Conservation (phyloP, 2,113 vertebrate genomes). For the Geococcyx californianus region DNA sequence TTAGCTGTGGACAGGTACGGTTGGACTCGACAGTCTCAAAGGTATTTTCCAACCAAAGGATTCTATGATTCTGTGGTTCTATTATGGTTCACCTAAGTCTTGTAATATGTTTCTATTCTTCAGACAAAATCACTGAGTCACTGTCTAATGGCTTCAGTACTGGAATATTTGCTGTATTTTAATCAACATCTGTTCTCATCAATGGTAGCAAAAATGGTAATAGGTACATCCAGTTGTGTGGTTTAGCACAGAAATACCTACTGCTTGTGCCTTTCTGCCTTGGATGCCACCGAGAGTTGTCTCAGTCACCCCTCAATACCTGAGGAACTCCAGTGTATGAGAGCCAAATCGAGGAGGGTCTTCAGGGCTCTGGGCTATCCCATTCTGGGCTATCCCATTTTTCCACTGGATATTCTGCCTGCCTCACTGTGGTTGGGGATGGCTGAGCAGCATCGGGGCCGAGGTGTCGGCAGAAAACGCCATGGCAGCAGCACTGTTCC, state of each 20-base stretch:
- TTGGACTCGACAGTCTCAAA: too few species aligned
- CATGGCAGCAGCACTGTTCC: neutral
- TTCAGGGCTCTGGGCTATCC: neutral
- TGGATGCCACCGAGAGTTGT: too few species aligned
- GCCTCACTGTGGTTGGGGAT: neutral
- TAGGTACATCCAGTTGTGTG: fast-evolving
- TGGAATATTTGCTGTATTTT: neutral
- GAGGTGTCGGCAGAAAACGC: neutral
- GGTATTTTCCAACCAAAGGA: too few species aligned
- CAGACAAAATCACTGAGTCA: neutral
- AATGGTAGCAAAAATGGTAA: neutral
- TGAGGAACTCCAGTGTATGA: fast-evolving
- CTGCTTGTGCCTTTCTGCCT: neutral
- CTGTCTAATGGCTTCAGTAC: neutral
- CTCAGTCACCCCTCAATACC: neutral
- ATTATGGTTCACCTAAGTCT: neutral
- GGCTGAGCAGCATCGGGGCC: fast-evolving
- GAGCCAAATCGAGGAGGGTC: neutral
- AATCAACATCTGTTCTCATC: neutral
- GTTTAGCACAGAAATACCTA: neutral
- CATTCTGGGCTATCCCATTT: neutral
- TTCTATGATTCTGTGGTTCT: too few species aligned
- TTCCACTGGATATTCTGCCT: neutral
- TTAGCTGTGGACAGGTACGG: too few species aligned
- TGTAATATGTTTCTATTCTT: neutral